These are phyloP conservation scores for Pterocles burchelli DNA, from an alignment of 2,113 vertebrate species.

Conservation along the genomic window DNA sequence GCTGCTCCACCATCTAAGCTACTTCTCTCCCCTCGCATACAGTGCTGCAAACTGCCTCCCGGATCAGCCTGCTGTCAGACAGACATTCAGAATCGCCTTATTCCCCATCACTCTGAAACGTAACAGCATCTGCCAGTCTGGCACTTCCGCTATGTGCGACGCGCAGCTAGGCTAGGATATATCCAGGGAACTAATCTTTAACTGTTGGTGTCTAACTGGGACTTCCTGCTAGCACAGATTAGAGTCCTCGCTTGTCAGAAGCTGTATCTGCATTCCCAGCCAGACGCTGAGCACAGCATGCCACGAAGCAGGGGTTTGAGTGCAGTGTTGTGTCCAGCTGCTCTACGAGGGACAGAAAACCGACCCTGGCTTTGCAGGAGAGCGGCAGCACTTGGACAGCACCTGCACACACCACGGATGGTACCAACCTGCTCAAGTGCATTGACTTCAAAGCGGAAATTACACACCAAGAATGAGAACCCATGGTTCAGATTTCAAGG, in stretches of 20 bases:
- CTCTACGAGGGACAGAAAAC: background rate
- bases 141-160: background rate
- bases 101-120: background rate
- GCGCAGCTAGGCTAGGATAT: background rate
- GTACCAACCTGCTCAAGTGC: background rate
- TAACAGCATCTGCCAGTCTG: background rate
- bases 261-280: background rate
- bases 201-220: background rate
- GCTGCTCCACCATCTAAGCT: background rate
- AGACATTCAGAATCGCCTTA: background rate
- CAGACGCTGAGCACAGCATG: background rate
- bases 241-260: background rate
- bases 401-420: background rate
- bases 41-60: background rate
- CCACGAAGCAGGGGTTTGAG: background rate
- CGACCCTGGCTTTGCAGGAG: background rate
- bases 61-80: background rate
- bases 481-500: background rate
- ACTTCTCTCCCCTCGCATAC: background rate
- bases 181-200: background rate
- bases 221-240: background rate
- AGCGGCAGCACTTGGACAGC: background rate
- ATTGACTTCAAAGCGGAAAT: background rate
- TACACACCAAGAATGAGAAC: background rate
- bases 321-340: background rate